These are phyloP conservation scores for Penaeus japonicus DNA, from an alignment of 1,140 invertebrate genomes.

Conservation along the genomic window DNA sequence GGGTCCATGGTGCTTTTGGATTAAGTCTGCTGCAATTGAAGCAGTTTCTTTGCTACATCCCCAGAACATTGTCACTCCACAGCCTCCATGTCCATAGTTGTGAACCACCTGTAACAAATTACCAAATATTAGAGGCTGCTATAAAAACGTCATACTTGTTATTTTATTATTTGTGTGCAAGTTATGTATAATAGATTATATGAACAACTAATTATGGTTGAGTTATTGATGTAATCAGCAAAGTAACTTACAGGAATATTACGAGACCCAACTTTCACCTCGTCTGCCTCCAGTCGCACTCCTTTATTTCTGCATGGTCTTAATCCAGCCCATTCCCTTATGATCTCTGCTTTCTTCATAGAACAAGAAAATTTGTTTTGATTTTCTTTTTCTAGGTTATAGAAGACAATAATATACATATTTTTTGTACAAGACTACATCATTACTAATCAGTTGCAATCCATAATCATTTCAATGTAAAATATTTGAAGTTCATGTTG, in stretches of 20 bases:
- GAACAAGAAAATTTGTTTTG: neutral
- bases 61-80: constrained; percentile 66
- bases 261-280: neutral
- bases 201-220: neutral
- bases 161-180: neutral
- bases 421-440: too few species aligned
- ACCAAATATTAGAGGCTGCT: too few species aligned
- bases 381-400: too few species aligned
- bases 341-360: constrained; percentile 52
- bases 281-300: constrained; percentile 61
- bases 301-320: constrained; percentile 59
- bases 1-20: constrained; percentile 8
- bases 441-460: too few species aligned
- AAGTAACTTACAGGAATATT: constrained; percentile 30
- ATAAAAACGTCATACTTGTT: neutral
- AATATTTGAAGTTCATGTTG: too few species aligned
- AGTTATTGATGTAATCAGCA: neutral
- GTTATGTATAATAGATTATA: neutral
- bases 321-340: constrained; percentile 62
- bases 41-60: constrained; percentile 62
- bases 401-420: too few species aligned
- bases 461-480: too few species aligned
- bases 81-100: constrained; percentile 69
- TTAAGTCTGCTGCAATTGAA: neutral
- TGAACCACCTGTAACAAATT: constrained; percentile 64